Base-by-base conservation (phyloP, 2,888 invertebrate genomes). In the Standfussiana lucernea region DNA sequence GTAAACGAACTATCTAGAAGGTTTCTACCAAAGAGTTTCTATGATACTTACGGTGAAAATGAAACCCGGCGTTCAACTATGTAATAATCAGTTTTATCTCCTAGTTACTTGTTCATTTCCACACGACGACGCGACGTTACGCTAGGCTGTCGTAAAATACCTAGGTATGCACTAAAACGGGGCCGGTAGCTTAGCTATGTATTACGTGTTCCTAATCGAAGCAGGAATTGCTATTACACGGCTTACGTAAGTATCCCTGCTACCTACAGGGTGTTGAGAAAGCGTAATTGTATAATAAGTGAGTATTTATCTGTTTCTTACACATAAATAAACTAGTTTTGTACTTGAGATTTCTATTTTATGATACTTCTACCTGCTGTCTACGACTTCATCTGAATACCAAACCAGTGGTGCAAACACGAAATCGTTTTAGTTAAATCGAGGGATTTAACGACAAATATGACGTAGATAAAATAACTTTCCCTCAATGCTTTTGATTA, bases 141-240 rank as follows among this genome's bases (percentile, higher is more conserved):
- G 84, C 70, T 84, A 75, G 84, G 15, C 69, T 75, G 74, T 83
- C 78, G 65, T 81, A 78, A 72, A 83, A 81, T 74, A 79, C 56
- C 37, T 75, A 74, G 53, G 28, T 59, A 79, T 59, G 62, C 73
- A 72, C 69, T 61, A 68, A 75, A 77, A 73, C 65, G 68, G 61
- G 67, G 59, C 76, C 73, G 71, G 75, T 80, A 69, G 80, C 66
- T 79, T 24, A 67, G 21, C 79, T 82, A 71, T 53, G 73, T 87
- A 72, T 87, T 87, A 88, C 84, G 86, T 88, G 77, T 87, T 64
- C 40, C 79, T 79, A 81, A 89, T 86, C 84, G 79, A 88, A 90
- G 80, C 89, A 90, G 91, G 90, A 90, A 89, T 87, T 87, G 72
- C 80, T 84, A 79, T 88, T 88, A 88, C 89, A 66, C 64, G 53